Evolutionary conservation across 2,888 invertebrate genomes (phyloP), one percentile per base, ranked within the genome.

Genomic region (Tetanocera ferruginea): DNA sequence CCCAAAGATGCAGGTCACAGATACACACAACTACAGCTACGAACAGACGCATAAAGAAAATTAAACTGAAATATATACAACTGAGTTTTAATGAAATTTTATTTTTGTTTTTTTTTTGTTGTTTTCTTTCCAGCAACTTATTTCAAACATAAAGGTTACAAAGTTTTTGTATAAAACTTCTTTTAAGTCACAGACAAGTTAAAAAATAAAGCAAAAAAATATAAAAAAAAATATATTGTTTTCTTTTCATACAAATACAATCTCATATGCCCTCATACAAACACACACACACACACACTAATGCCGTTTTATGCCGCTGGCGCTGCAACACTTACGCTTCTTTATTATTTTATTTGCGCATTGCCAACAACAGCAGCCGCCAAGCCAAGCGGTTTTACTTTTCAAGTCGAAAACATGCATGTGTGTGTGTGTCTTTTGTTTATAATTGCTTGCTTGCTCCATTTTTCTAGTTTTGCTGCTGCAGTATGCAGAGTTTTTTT

Each of bases 321-420:
- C 23, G 23, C 57, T 60, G 57, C 19, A 11, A 28, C 11, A 60
- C 11, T 60, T 25, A 9, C 23, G 57, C 28, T 60, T 60, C 23
- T 23, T 60, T 60, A 14, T 60, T 11, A 43, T 43, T 43, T 62
- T 62, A 70, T 51, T 76, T 62, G 70, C 57, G 49, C 49, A 51
- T n/a, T 34, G 23, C 34, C 76, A 34, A 70, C 60, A 62, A 76
- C 69, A 76, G 57, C 31, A 60, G 70, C 57, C 57, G 14, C 60
- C 34, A 49, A 69, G 14, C 60, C 34, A 49, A 31, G 60, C 28
- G 37, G 17, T 31, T n/a, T 31, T 34, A 51, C 23, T 28, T 60
- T 60, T 60, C 14, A 60, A 60, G 25, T 2, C 17, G 2, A 43
- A 43, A 6, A 11, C 14, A 43, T 43, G 43, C 11, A 43, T 43